A percentile compares a stretch with the other conserved stretches of the same genome.
Conservation (phyloP, 2,797 vertebrate genomes). For the Cuniculus paca region DNA sequence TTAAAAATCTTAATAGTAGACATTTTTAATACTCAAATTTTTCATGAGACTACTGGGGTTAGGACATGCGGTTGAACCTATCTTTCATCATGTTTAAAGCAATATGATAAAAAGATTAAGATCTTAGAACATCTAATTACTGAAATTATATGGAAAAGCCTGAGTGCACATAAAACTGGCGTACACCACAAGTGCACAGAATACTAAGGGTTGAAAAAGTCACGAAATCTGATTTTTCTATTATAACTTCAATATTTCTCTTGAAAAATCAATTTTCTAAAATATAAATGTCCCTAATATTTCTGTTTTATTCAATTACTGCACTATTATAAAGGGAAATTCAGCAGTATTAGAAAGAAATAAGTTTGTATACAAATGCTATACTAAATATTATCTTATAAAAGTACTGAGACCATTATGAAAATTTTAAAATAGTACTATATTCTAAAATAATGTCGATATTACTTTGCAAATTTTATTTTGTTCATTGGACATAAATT, state of each 20-base stretch:
- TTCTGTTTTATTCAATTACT: neutral
- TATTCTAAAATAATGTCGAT: slow-evolving; percentile 36
- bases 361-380: neutral
- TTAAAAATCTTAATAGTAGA: neutral
- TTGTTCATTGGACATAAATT: neutral
- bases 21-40: slow-evolving; percentile 1
- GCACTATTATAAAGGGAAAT: neutral
- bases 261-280: slow-evolving; percentile 6
- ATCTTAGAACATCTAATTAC: neutral
- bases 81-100: neutral
- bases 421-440: slow-evolving; percentile 9
- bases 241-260: neutral
- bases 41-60: neutral
- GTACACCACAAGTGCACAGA: neutral
- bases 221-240: neutral
- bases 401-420: neutral
- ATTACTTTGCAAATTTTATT: slow-evolving; percentile 44
- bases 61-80: slow-evolving; percentile 12
- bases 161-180: neutral
- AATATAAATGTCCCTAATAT: neutral
- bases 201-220: neutral
- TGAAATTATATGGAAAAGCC: neutral
- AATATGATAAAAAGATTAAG: slow-evolving; percentile 7
- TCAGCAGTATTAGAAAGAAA: slow-evolving; percentile 11
- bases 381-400: slow-evolving; percentile 10